These are phyloP conservation scores for Oncorhynchus kisutch DNA, from an alignment of 2,113 vertebrate genomes.

Conservation along the genomic window DNA sequence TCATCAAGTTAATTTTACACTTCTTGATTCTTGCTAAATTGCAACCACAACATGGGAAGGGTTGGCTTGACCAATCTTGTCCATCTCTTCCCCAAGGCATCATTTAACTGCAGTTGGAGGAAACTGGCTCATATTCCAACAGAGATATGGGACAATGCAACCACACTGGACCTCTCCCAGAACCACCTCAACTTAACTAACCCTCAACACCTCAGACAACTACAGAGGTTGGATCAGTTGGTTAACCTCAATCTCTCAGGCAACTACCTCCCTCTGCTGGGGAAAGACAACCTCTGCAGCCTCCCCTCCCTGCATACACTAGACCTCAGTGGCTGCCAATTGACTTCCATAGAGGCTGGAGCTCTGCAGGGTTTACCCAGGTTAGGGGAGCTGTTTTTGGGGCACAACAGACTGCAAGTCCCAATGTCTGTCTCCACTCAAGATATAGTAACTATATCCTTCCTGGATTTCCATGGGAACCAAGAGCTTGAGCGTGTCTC, in stretches of 20 bases:
- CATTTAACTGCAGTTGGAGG: conserved; percentile 57
- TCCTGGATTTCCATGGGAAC: conserved; percentile 28
- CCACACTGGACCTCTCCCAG: conserved; percentile 62
- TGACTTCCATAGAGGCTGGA: conserved; percentile 46
- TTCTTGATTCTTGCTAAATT: no score
- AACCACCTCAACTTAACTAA: conserved; percentile 65
- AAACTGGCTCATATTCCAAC: conserved; percentile 47
- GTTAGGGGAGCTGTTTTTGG: conserved; percentile 58
- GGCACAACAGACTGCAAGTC: conserved; percentile 52
- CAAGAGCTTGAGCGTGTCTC: conserved; percentile 4
- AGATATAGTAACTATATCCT: conserved; percentile 23
- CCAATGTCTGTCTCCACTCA: conserved; percentile 18
- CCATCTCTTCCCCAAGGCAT: conserved; percentile 24
- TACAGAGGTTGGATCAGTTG: conserved; percentile 52
- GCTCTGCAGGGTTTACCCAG: conserved; percentile 56
- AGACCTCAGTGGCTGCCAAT: conserved; percentile 66
- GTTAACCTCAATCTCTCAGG: conserved; percentile 66
- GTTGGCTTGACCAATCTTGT: neutral
- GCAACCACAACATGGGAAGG: no score
- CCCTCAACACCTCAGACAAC: conserved; percentile 51
- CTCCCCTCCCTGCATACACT: conserved; percentile 44
- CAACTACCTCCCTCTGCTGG: conserved; percentile 70
- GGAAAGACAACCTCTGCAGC: conserved; percentile 65
- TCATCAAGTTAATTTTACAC: no score
- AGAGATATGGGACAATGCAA: conserved; percentile 34